Evolutionary conservation across 2,888 invertebrate genomes (phyloP).

Genomic region (Heliconius hortense): DNA sequence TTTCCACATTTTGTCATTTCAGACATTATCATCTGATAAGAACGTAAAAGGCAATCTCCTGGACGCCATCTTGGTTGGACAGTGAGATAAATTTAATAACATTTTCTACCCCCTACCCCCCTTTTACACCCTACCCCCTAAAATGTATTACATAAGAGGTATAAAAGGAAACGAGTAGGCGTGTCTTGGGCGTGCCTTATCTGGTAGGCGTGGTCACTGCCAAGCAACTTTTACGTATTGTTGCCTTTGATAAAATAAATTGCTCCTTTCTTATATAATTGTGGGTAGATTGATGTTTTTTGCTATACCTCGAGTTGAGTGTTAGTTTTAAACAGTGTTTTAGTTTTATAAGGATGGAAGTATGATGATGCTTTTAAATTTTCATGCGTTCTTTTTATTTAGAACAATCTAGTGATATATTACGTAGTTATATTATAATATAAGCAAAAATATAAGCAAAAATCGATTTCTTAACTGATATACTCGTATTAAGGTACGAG

Average conservation of each 20-base stretch:
- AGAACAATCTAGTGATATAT: background rate
- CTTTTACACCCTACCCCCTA: constrained; percentile 56
- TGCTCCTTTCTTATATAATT: constrained; percentile 33
- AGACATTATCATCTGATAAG: constrained; percentile 19
- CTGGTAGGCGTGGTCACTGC: constrained; percentile 41
- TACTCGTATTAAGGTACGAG: no score
- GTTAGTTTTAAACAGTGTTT: background rate
- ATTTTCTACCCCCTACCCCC: constrained; percentile 62
- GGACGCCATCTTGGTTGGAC: constrained; percentile 44
- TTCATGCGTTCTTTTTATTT: no score
- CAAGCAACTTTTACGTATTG: constrained; percentile 35
- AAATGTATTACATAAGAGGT: constrained; percentile 58
- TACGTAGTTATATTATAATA: background rate
- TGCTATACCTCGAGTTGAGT: background rate
- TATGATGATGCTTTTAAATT: background rate
- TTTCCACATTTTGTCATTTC: background rate
- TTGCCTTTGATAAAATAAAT: constrained; percentile 40
- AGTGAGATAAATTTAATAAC: constrained; percentile 72
- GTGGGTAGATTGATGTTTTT: constrained; percentile 22
- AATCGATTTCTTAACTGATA: no score
- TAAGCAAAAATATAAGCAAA: no score
- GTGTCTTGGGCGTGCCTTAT: constrained; percentile 43
- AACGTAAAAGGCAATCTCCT: constrained; percentile 30
- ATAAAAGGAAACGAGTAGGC: constrained; percentile 40
- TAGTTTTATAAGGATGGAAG: background rate